A percentile compares a stretch with the other conserved stretches of the same genome.
These are phyloP conservation scores for Tachina fera DNA, from an alignment of 2,888 invertebrate species.

Conservation along the genomic window DNA sequence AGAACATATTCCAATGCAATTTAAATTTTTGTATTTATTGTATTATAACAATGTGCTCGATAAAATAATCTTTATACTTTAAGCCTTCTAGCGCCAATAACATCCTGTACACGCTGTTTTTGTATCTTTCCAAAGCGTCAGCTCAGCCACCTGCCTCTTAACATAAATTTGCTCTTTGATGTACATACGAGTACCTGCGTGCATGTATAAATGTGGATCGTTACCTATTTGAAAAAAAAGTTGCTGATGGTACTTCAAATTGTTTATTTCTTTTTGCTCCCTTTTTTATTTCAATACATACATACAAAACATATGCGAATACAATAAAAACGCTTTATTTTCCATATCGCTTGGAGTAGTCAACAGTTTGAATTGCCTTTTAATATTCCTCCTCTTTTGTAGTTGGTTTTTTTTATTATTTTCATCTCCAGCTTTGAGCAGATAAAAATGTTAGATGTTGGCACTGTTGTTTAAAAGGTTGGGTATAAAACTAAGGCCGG, in stretches of 20 bases:
- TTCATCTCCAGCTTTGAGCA: neutral
- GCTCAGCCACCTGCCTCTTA: neutral
- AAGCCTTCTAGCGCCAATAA: neutral
- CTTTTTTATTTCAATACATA: constrained; percentile 10
- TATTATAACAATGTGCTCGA: constrained; percentile 14
- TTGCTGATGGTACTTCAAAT: constrained; percentile 35
- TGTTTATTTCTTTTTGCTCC: neutral
- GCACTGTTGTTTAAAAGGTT: constrained; percentile 3
- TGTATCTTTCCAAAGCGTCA: neutral
- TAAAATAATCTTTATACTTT: neutral
- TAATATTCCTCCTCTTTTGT: constrained; percentile 3
- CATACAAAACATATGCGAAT: constrained; percentile 10
- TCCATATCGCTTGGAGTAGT: constrained; percentile 12
- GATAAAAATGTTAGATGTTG: constrained; percentile 18
- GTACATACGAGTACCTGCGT: neutral
- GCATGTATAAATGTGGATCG: neutral
- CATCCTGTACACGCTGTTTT: neutral
- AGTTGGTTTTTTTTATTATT: constrained; percentile 5
- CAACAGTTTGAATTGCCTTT: constrained; percentile 33
- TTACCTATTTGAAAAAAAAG: neutral
- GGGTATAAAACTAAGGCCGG: neutral
- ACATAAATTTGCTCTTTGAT: neutral
- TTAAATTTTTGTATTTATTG: constrained; percentile 39
- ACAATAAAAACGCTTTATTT: constrained; percentile 37
- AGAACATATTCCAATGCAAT: constrained; percentile 24